A percentile compares a stretch with the other conserved stretches of the same genome.
phyloP scores from a whole-genome alignment of 2,113 vertebrate species.

The Labeo rohita region DNA sequence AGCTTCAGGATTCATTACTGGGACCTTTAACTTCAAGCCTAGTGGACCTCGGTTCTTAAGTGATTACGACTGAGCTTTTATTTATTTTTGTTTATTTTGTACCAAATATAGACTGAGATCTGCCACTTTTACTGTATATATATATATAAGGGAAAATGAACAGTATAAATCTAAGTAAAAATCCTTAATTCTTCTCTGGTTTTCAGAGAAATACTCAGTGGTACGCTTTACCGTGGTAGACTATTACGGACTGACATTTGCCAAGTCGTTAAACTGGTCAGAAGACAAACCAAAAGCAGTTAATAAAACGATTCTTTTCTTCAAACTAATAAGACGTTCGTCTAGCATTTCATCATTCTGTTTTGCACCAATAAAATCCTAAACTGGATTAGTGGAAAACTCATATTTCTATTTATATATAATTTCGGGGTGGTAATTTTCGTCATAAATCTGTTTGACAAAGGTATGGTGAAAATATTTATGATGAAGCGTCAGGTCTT shows the following conservation, averaged over 20 bases:
- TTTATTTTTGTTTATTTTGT: slow-evolving; percentile 64
- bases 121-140: slow-evolving; percentile 62
- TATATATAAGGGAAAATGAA: slow-evolving; percentile 37
- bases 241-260: slow-evolving; percentile 62
- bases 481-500: neutral
- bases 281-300: slow-evolving; percentile 58
- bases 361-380: slow-evolving; percentile 18
- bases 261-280: slow-evolving; percentile 66
- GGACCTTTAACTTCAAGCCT: slow-evolving; percentile 98
- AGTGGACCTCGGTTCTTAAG: slow-evolving; percentile 98
- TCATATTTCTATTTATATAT: neutral
- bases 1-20: slow-evolving; percentile 97
- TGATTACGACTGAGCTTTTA: slow-evolving; percentile 57
- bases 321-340: slow-evolving; percentile 46
- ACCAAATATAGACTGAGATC: slow-evolving; percentile 61
- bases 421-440: neutral
- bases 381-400: neutral
- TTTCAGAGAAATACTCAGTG: slow-evolving; percentile 51
- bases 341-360: slow-evolving; percentile 37
- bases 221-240: slow-evolving; percentile 48
- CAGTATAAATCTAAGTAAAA: slow-evolving; percentile 53
- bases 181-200: slow-evolving; percentile 47
- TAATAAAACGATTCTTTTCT: slow-evolving; percentile 61
- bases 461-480: neutral
- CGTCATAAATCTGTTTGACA: neutral